Percentiles rank a stretch among this genome's conserved stretches.
These are phyloP conservation scores for Nemapogon koenigi DNA, from an alignment of 2,888 invertebrate species.

Conservation along the genomic window DNA sequence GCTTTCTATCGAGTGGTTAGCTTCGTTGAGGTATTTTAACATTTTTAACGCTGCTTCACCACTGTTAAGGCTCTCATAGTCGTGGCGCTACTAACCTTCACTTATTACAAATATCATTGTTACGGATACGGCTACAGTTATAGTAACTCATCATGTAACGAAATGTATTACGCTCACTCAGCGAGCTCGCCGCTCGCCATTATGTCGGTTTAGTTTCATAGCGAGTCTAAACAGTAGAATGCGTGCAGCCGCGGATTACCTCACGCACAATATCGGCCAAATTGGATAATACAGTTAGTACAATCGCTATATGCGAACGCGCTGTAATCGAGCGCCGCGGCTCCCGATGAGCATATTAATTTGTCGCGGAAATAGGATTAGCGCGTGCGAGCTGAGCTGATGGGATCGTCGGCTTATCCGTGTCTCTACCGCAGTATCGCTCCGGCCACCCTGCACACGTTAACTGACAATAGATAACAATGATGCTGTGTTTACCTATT, in stretches of 20 bases:
- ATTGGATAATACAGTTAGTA: constrained; percentile 74
- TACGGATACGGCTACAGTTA: too few species aligned
- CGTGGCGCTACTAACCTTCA: too few species aligned
- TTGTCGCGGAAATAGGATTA: constrained; percentile 60
- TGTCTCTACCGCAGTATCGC: constrained; percentile 22
- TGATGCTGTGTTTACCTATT: too few species aligned
- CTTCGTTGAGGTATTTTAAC: too few species aligned
- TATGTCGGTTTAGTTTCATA: not conserved
- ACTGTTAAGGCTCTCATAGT: too few species aligned
- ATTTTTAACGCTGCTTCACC: too few species aligned
- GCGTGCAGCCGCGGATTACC: constrained; percentile 51
- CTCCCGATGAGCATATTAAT: constrained; percentile 64
- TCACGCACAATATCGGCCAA: constrained; percentile 66
- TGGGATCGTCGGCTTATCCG: constrained; percentile 35
- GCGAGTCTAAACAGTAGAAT: constrained; percentile 41
- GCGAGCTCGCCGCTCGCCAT: not conserved
- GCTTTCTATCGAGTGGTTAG: too few species aligned
- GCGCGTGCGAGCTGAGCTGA: constrained; percentile 31
- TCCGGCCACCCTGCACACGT: too few species aligned
- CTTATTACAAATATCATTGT: too few species aligned
- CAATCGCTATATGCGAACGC: constrained; percentile 64
- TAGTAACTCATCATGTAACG: too few species aligned
- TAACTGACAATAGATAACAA: too few species aligned
- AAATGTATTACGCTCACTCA: not conserved
- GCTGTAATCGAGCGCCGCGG: constrained; percentile 58